Evolutionary conservation across 2,113 vertebrate genomes (phyloP).

Genomic region (Poeciliopsis retropinna): DNA sequence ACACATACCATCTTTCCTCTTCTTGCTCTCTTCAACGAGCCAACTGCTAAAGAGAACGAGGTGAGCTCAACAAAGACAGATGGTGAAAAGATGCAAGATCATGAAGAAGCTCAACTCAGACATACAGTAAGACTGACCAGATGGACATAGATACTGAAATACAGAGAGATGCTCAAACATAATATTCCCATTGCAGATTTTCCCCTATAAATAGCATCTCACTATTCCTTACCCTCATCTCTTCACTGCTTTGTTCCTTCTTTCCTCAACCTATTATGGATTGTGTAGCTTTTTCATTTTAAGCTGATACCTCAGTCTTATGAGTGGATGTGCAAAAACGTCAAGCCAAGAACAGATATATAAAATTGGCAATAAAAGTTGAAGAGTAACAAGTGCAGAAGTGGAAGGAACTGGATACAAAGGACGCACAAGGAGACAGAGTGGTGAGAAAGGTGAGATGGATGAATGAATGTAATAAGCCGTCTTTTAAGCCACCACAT

Average conservation of each 20-base stretch:
- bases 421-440: not conserved
- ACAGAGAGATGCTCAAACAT: slow-evolving; percentile 30
- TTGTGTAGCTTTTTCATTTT: slow-evolving; percentile 71
- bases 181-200: slow-evolving; percentile 18
- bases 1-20: slow-evolving; percentile 40
- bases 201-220: slow-evolving; percentile 19
- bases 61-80: slow-evolving; percentile 40
- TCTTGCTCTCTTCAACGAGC: slow-evolving; percentile 33
- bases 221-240: slow-evolving; percentile 36
- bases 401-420: slow-evolving; percentile 12
- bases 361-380: slow-evolving; percentile 10
- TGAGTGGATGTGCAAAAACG: slow-evolving; percentile 41
- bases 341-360: slow-evolving; percentile 21
- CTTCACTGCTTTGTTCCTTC: slow-evolving; percentile 29
- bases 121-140: slow-evolving; percentile 21
- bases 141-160: slow-evolving; percentile 34
- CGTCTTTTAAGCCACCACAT: slow-evolving; percentile 25
- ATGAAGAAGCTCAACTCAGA: slow-evolving; percentile 10
- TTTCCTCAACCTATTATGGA: slow-evolving; percentile 20
- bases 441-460: not conserved
- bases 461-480: slow-evolving; percentile 22
- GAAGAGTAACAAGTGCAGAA: slow-evolving; percentile 6
- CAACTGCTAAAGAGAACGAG: slow-evolving; percentile 35
- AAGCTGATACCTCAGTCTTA: slow-evolving; percentile 53
- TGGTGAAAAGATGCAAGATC: slow-evolving; percentile 30